Conservation (phyloP, 2,888 invertebrate species). For the Drosophila macrothrix region DNA sequence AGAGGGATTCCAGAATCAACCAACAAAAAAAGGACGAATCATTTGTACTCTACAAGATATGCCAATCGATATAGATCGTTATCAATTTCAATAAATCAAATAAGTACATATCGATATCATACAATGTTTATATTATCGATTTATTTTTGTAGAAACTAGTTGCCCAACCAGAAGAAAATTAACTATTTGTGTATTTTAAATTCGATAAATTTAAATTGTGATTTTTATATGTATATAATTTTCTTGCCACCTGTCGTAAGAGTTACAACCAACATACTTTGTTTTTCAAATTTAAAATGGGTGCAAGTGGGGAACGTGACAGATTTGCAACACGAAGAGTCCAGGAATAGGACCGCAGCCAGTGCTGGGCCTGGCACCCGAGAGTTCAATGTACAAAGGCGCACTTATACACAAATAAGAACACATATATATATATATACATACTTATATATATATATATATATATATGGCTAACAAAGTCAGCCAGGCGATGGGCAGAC, state of each 20-base stretch:
- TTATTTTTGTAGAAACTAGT: background rate
- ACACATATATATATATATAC: conserved; percentile 14
- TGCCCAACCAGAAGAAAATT: background rate
- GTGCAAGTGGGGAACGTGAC: conserved; percentile 42
- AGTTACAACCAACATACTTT: background rate
- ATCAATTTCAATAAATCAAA: background rate
- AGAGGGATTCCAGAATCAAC: background rate
- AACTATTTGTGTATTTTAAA: background rate
- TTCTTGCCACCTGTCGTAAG: background rate
- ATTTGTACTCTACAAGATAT: conserved; percentile 3
- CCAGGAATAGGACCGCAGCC: conserved; percentile 54
- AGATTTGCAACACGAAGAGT: conserved; percentile 46
- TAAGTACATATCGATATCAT: background rate
- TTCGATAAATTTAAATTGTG: too few relatives aligned
- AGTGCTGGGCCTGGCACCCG: conserved; percentile 40
- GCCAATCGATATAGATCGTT: background rate
- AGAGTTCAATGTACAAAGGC: conserved; percentile 72
- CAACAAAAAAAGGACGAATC: background rate
- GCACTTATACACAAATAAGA: conserved; percentile 36
- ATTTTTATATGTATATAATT: background rate
- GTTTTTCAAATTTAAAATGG: background rate
- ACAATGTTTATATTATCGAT: background rate
- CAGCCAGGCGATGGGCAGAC: conserved; percentile 62
- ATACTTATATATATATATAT: conserved; percentile 16
- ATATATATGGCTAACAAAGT: conserved; percentile 32